These are phyloP conservation scores for Drosophila lacicola DNA, from an alignment of 2,888 invertebrate species.

Conservation along the genomic window DNA sequence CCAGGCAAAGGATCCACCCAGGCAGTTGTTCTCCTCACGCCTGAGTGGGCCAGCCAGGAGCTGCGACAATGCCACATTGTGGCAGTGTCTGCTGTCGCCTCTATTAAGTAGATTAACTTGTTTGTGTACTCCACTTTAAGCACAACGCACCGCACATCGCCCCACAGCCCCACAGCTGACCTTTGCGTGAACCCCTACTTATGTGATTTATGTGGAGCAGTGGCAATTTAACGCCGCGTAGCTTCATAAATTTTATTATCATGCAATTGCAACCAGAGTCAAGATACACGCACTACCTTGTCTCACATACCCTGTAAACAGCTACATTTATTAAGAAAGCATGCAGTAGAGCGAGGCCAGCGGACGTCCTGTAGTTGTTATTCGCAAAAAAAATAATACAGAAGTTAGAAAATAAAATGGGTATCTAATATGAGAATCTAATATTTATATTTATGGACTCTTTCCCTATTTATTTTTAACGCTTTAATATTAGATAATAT, in stretches of 20 bases:
- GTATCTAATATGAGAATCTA: too few species aligned
- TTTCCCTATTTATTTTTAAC: too few species aligned
- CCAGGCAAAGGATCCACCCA: not conserved
- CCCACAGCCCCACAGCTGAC: slow-evolving; percentile 38
- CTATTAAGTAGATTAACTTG: slow-evolving; percentile 77
- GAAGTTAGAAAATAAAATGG: too few species aligned
- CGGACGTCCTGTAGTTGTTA: too few species aligned
- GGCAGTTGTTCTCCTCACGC: slow-evolving; percentile 24
- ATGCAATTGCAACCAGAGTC: slow-evolving; percentile 64
- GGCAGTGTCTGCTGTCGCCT: slow-evolving; percentile 54
- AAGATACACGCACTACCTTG: slow-evolving; percentile 1
- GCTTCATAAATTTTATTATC: slow-evolving; percentile 78
- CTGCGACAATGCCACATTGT: slow-evolving; percentile 35
- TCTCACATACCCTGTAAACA: slow-evolving; percentile 16
- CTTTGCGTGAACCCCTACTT: slow-evolving; percentile 42
- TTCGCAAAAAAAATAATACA: too few species aligned
- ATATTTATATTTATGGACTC: too few species aligned
- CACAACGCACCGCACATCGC: not conserved
- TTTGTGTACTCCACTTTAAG: slow-evolving; percentile 42
- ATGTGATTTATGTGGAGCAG: slow-evolving; percentile 71
- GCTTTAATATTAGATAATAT: too few species aligned
- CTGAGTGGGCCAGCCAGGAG: slow-evolving; percentile 33
- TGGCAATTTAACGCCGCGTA: slow-evolving; percentile 69
- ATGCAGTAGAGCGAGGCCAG: too few species aligned
- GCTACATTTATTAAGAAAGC: not conserved